These are phyloP conservation scores for Tamandua tetradactyla DNA, from an alignment of 2,797 vertebrate species.

Conservation along the genomic window DNA sequence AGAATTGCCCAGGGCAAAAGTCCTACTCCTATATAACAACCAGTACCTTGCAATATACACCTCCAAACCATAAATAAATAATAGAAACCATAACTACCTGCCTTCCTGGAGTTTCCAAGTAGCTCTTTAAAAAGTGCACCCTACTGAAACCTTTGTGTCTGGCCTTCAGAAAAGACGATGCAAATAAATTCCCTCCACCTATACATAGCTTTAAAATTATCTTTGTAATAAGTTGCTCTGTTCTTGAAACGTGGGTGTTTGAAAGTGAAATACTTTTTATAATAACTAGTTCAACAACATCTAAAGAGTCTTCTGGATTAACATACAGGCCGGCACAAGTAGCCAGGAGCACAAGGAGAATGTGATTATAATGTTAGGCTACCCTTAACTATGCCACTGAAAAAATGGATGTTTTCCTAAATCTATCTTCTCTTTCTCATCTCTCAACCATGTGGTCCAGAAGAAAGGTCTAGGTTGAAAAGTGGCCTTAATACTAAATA, in stretches of 20 bases:
- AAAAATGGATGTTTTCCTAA: neutral
- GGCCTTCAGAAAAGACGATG: constrained; percentile 35
- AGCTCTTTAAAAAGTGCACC: constrained; percentile 51
- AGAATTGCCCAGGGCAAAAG: neutral
- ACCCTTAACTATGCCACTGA: neutral
- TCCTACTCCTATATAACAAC: neutral
- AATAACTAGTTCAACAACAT: constrained; percentile 64
- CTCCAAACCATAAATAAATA: constrained; percentile 18
- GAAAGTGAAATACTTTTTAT: constrained; percentile 74
- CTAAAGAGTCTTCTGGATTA: constrained; percentile 57
- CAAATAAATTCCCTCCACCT: constrained; percentile 58
- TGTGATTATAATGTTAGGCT: constrained; percentile 20
- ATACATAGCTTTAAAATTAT: constrained; percentile 59
- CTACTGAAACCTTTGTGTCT: constrained; percentile 64
- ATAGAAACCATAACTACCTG: neutral
- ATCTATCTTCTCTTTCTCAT: neutral
- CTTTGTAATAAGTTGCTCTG: constrained; percentile 62
- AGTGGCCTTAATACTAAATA: neutral
- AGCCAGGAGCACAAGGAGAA: constrained; percentile 17
- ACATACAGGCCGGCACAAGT: constrained; percentile 52
- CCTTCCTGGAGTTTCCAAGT: constrained; percentile 63
- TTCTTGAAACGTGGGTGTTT: constrained; percentile 64
- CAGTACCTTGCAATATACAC: neutral
- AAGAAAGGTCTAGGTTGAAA: neutral
- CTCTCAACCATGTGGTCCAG: neutral